These are phyloP conservation scores for Turritopsis dohrnii DNA, from an alignment of 30 jellyfish, hydroid and myxozoan genomes.

Conservation along the genomic window DNA sequence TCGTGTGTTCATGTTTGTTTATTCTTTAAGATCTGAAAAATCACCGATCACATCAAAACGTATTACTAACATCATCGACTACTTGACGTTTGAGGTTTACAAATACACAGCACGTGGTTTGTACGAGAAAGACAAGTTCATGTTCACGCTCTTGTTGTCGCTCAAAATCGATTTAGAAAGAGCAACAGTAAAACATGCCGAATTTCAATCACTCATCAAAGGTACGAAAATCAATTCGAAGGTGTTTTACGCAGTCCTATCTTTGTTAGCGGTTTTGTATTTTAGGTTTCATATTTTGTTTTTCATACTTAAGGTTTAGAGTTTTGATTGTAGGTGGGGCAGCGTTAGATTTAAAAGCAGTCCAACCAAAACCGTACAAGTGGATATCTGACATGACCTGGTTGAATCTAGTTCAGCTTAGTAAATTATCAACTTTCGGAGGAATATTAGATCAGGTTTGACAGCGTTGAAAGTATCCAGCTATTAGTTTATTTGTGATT, in stretches of 20 bases:
- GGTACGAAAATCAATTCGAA: slow-evolving; percentile 53
- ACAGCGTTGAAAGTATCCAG: background rate
- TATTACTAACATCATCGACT: slow-evolving; percentile 68
- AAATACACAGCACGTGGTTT: slow-evolving; percentile 88
- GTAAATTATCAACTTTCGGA: slow-evolving; percentile 66
- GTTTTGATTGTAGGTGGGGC: slow-evolving; percentile 75
- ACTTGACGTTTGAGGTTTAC: slow-evolving; percentile 69
- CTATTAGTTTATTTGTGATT: no score
- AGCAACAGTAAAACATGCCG: slow-evolving; percentile 56
- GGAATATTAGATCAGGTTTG: slow-evolving; percentile 93
- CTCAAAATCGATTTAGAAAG: slow-evolving; percentile 67
- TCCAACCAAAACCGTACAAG: slow-evolving; percentile 81
- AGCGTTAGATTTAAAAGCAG: slow-evolving; percentile 88
- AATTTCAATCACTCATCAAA: slow-evolving; percentile 71
- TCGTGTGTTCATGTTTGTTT: background rate
- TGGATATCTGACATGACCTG: slow-evolving; percentile 96
- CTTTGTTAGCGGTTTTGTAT: background rate
- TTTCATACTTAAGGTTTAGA: no score
- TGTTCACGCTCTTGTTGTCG: slow-evolving; percentile 76
- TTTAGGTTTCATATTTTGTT: background rate
- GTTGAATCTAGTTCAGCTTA: slow-evolving; percentile 90
- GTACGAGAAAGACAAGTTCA: slow-evolving; percentile 78
- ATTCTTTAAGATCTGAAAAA: slow-evolving; percentile 65
- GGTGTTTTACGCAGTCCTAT: no score
- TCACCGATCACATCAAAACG: slow-evolving; percentile 94